phyloP scores from a whole-genome alignment of 2,888 invertebrate genomes.

The Heliconius ismenius region DNA sequence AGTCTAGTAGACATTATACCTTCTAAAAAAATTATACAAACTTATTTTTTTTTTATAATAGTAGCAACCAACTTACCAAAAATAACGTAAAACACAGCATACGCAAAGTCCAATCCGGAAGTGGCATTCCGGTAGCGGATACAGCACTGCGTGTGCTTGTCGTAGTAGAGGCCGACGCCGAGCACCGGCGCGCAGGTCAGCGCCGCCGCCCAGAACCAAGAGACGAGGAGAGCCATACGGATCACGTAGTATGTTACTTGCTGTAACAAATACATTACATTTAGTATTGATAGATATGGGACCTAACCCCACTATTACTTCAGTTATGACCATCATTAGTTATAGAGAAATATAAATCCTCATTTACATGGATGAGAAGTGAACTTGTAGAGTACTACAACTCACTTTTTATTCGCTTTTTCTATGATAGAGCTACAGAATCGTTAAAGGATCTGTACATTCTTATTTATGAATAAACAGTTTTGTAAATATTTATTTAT shows the following conservation, averaged over 20 bases:
- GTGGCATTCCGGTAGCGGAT: conserved; percentile 87
- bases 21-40: background rate
- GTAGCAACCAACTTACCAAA: conserved; percentile 83
- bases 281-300: background rate
- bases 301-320: no score
- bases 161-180: conserved; percentile 88
- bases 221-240: conserved; percentile 85
- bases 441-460: no score
- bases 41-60: background rate
- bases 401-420: no score
- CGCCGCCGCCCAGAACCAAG: conserved; percentile 86
- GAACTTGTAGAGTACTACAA: no score
- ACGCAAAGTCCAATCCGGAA: conserved; percentile 84
- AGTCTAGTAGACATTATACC: background rate
- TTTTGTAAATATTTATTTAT: background rate
- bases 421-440: no score
- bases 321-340: no score
- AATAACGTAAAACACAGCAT: conserved; percentile 88
- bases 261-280: conserved; percentile 67
- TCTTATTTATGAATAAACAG: no score
- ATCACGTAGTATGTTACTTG: conserved; percentile 90
- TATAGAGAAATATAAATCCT: no score
- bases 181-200: conserved; percentile 89
- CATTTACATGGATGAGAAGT: no score
- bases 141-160: conserved; percentile 78